phyloP scores from a whole-genome alignment of 2,888 invertebrate genomes.

The Metellina segmentata region DNA sequence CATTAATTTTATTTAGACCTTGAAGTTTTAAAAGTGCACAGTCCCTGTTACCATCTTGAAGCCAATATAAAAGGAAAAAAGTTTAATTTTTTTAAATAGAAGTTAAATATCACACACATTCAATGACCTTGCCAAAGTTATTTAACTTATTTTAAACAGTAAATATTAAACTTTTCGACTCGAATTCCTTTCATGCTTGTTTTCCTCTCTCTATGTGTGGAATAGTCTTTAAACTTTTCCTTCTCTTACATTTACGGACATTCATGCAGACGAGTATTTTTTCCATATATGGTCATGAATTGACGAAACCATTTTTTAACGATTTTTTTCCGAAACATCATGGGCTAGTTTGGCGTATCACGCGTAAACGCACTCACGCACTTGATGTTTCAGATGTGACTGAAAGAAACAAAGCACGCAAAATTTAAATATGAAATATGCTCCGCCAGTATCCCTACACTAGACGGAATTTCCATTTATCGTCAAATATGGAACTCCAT shows the following conservation, averaged over 20 bases:
- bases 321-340: conserved; percentile 53
- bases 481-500: not conserved
- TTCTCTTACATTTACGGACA: no score
- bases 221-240: not conserved
- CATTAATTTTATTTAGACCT: no score
- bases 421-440: conserved; percentile 38
- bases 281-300: conserved; percentile 53
- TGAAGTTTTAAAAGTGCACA: no score
- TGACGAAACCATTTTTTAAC: conserved; percentile 34
- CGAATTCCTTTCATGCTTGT: not conserved
- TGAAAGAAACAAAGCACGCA: conserved; percentile 45
- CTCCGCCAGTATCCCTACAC: not conserved
- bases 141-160: no score
- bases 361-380: conserved; percentile 31
- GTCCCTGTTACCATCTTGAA: no score
- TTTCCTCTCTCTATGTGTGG: not conserved
- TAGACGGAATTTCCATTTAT: not conserved
- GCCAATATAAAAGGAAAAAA: no score
- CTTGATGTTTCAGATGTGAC: not conserved
- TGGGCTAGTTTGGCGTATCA: conserved; percentile 41
- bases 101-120: no score
- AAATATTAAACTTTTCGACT: no score
- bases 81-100: no score
- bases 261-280: not conserved
- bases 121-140: no score